These are phyloP conservation scores for Formica exsecta DNA, from an alignment of 1,140 invertebrate genomes.

Conservation along the genomic window DNA sequence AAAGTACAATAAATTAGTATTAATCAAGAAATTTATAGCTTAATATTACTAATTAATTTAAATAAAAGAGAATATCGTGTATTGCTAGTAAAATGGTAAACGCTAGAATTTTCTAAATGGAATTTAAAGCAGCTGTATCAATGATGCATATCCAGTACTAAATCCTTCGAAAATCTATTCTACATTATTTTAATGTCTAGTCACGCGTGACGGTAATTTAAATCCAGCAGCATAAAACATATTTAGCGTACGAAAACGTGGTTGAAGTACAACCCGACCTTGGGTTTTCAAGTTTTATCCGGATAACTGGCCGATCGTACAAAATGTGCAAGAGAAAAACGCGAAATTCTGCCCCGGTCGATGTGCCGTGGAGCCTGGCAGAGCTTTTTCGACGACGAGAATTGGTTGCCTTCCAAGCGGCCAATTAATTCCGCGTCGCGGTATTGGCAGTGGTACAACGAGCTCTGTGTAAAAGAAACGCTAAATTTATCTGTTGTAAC, in stretches of 20 bases:
- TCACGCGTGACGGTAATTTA: neutral
- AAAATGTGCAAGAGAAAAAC: neutral
- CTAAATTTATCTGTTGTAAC: slow-evolving; percentile 86
- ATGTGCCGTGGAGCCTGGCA: neutral
- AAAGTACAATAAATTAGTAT: neutral
- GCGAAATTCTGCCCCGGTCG: neutral
- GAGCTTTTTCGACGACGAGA: slow-evolving; percentile 62
- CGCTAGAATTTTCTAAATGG: neutral
- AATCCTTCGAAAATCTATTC: neutral
- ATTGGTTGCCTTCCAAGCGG: slow-evolving; percentile 82
- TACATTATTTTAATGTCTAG: neutral
- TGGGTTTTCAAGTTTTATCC: neutral
- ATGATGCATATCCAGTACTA: neutral
- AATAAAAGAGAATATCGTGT: neutral
- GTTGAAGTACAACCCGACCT: neutral
- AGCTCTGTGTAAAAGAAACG: slow-evolving; percentile 83
- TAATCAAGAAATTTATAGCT: neutral
- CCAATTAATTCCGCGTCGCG: slow-evolving; percentile 84
- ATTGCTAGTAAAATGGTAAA: neutral
- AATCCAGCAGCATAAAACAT: neutral
- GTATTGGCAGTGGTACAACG: slow-evolving; percentile 84
- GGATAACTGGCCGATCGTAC: neutral
- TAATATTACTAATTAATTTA: neutral
- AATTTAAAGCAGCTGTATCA: neutral
- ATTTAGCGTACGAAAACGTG: neutral